Conservation (phyloP, 2,797 vertebrate genomes). For the Pangasius mekongensis region DNA sequence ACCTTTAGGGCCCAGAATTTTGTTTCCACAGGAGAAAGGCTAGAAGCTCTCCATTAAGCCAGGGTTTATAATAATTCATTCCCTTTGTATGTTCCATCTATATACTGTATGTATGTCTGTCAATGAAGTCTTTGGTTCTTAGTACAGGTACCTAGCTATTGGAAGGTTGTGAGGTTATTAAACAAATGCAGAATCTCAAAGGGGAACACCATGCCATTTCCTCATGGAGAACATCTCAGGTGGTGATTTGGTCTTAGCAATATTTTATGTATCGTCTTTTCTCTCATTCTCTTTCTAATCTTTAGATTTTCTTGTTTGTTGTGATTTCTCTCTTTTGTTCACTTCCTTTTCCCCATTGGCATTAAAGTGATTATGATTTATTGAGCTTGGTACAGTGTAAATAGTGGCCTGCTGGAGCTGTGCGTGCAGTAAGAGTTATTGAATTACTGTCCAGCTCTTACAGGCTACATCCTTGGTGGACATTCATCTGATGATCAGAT, state of each 20-base stretch:
- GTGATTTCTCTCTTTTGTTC: background rate
- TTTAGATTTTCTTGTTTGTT: background rate
- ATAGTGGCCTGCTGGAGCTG: background rate
- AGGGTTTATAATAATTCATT: background rate
- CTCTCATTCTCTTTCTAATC: constrained; percentile 2
- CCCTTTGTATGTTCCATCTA: background rate
- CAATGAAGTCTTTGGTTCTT: background rate
- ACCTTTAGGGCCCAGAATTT: background rate
- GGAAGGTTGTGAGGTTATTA: background rate
- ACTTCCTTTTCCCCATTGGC: background rate
- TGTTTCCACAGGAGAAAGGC: background rate
- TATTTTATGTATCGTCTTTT: background rate
- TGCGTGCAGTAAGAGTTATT: constrained; percentile 17
- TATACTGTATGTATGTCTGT: background rate
- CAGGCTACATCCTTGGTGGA: constrained; percentile 1
- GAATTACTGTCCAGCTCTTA: constrained; percentile 36
- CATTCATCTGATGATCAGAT: constrained; percentile 10
- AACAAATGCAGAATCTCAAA: background rate
- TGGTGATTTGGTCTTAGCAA: background rate
- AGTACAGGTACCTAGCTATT: background rate
- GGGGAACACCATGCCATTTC: background rate
- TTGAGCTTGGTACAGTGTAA: constrained; percentile 26
- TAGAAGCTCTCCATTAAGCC: background rate
- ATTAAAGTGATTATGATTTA: constrained; percentile 25
- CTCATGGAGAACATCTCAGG: background rate